Conservation (phyloP, 2,888 invertebrate species). For the Lottia gigantea region DNA sequence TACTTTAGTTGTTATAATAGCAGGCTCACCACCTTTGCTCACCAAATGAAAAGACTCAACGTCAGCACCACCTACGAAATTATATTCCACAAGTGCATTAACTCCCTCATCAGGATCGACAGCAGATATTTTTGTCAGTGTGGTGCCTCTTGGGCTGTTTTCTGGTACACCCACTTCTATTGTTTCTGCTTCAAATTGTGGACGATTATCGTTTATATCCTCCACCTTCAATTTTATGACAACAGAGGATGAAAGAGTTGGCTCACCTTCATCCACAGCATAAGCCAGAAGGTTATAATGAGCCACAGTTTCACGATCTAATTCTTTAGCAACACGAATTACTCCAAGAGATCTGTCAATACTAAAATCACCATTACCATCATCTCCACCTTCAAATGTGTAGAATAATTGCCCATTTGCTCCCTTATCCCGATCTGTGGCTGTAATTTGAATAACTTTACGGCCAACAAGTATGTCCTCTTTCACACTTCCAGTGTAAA, state of each 20-base stretch:
- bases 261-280: constrained; percentile 90
- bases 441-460: constrained; percentile 90
- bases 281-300: constrained; percentile 86
- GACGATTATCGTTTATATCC: constrained; percentile 96
- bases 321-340: constrained; percentile 85
- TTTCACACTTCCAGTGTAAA: constrained; percentile 86
- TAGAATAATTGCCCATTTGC: constrained; percentile 89
- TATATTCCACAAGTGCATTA: constrained; percentile 93
- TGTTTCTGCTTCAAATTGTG: constrained; percentile 87
- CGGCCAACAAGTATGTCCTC: constrained; percentile 93
- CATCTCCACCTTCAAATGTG: constrained; percentile 63
- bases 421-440: constrained; percentile 89
- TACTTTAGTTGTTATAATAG: constrained; percentile 87
- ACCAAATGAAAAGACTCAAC: constrained; percentile 83
- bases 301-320: constrained; percentile 91
- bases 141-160: constrained; percentile 95
- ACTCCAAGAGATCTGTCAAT: constrained; percentile 93
- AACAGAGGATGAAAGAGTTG: constrained; percentile 69
- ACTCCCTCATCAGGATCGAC: constrained; percentile 92
- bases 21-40: constrained; percentile 76
- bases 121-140: constrained; percentile 90
- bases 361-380: constrained; percentile 88
- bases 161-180: constrained; percentile 90
- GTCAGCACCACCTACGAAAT: constrained; percentile 86
- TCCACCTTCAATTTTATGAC: constrained; percentile 92